Evolutionary conservation across 2,888 invertebrate genomes (phyloP).

Genomic region (Coleophora deauratella): DNA sequence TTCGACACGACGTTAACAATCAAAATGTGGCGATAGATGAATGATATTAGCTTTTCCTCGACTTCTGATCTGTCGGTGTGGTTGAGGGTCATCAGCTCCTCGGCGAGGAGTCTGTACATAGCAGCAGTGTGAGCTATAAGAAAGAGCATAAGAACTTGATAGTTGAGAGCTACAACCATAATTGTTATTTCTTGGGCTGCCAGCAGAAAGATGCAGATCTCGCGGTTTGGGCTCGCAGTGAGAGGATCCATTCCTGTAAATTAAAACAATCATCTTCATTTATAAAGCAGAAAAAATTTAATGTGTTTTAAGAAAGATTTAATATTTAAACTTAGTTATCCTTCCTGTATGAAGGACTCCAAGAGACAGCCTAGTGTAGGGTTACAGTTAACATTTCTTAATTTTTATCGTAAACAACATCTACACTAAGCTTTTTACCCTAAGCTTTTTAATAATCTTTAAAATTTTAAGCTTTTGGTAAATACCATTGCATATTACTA

Average conservation of each 20-base stretch:
- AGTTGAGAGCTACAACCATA: conserved; percentile 36
- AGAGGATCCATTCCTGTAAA: conserved; percentile 45
- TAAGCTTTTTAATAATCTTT: too few species aligned
- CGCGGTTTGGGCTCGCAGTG: conserved; percentile 32
- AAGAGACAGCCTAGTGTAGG: too few species aligned
- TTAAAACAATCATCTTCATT: conserved; percentile 1
- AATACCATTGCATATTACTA: too few species aligned
- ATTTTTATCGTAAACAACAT: too few species aligned
- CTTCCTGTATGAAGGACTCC: too few species aligned
- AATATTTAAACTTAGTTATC: too few species aligned
- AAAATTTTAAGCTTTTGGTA: too few species aligned
- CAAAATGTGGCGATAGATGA: conserved; percentile 37
- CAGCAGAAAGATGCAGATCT: conserved; percentile 39
- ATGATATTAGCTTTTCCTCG: conserved; percentile 26
- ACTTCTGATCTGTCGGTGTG: conserved; percentile 19
- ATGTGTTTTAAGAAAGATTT: too few species aligned
- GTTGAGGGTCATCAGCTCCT: conserved; percentile 37
- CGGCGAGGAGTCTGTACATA: conserved; percentile 43
- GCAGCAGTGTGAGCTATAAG: conserved; percentile 47
- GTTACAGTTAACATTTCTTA: too few species aligned
- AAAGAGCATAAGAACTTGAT: conserved; percentile 43
- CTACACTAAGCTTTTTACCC: too few species aligned
- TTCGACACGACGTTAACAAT: conserved; percentile 33
- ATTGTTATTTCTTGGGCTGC: conserved; percentile 34
- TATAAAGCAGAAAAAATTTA: too few species aligned